These are phyloP conservation scores for Chondrosia reniformis DNA, from an alignment of 37 sponge, comb jelly and placozoan species.

Conservation along the genomic window DNA sequence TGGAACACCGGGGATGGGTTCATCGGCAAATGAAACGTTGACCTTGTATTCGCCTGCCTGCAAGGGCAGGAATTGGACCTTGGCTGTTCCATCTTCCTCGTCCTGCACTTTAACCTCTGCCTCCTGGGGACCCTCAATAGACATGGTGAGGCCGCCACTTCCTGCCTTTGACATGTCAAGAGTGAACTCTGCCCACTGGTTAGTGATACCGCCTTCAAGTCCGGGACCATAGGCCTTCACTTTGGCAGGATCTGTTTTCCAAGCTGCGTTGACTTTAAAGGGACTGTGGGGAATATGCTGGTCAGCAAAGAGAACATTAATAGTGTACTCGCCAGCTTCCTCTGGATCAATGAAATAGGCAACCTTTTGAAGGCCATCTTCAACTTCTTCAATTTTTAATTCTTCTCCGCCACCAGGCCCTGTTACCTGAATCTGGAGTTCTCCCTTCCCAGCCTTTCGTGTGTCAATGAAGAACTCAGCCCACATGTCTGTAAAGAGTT, in stretches of 20 bases:
- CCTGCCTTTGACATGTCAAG: constrained; percentile 80
- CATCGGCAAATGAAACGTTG: constrained; percentile 77
- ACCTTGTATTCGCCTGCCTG: constrained; percentile 87
- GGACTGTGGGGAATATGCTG: constrained; percentile 83
- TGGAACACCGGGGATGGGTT: constrained; percentile 80
- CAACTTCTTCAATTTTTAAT: constrained; percentile 37
- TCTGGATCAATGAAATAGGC: constrained; percentile 69
- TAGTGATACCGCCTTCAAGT: constrained; percentile 64
- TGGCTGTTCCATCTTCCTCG: constrained; percentile 73
- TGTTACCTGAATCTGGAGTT: constrained; percentile 58
- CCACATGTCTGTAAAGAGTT: constrained; percentile 66
- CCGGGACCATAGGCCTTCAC: constrained; percentile 79
- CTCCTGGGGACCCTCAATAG: constrained; percentile 79
- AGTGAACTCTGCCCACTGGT: constrained; percentile 69
- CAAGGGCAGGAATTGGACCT: constrained; percentile 71
- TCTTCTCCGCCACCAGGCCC: constrained; percentile 75
- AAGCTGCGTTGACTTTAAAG: constrained; percentile 55
- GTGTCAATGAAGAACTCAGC: constrained; percentile 81
- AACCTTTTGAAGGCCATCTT: constrained; percentile 52
- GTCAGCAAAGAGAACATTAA: constrained; percentile 78
- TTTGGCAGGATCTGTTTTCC: constrained; percentile 64
- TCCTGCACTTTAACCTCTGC: constrained; percentile 53
- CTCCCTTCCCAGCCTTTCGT: constrained; percentile 68
- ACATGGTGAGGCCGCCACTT: constrained; percentile 53
- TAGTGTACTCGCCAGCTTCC: constrained; percentile 79